Base-by-base conservation (phyloP, 2,888 invertebrate species). In the Celastrina argiolus region DNA sequence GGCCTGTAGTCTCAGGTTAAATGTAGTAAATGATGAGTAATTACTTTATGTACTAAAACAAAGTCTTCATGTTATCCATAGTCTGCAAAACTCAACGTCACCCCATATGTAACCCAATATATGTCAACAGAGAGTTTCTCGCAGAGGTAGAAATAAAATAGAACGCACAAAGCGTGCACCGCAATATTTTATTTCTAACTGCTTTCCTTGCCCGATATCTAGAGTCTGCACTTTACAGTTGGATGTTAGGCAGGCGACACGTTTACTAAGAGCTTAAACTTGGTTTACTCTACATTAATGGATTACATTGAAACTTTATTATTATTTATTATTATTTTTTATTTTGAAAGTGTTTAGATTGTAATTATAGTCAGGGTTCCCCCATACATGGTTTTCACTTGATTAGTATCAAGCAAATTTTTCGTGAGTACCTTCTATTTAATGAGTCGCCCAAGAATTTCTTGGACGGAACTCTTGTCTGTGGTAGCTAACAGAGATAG, bases 141-240 rank as follows among this genome's bases (percentile, higher is more conserved):
- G 75, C 79, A 77, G 75, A 78, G 79, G 78, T 78, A 71, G 75
- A 81, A 83, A 85, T 83, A 78, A 81, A 85, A 84, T 84, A 84
- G 84, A 85, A 80, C 76, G 74, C 71, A 76, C 77, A 77, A 76
- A 71, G 74, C 68, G 72, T 72, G 73, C 73, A 73, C 72, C 72
- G 72, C 76, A 75, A 76, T 76, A 78, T 81, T 82, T 78, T 78
- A 74, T 75, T 74, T 74, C 74, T 73, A 70, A 71, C 72, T 72
- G 71, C 71, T 61, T 70, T 63, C 36, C 63, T 56, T 63, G 41
- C 68, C 34, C 34, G 45, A 14, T 64, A 36, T 31, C 56, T 51
- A 18, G 64, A 51, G 45, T 56, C 64, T 18, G 56, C 26, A 65
- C 64, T 51, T 65, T 36, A 65, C 51, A 36, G 64, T 36, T 56